Base-by-base conservation (phyloP, 2,113 vertebrate genomes). In the Rallus limicola region DNA sequence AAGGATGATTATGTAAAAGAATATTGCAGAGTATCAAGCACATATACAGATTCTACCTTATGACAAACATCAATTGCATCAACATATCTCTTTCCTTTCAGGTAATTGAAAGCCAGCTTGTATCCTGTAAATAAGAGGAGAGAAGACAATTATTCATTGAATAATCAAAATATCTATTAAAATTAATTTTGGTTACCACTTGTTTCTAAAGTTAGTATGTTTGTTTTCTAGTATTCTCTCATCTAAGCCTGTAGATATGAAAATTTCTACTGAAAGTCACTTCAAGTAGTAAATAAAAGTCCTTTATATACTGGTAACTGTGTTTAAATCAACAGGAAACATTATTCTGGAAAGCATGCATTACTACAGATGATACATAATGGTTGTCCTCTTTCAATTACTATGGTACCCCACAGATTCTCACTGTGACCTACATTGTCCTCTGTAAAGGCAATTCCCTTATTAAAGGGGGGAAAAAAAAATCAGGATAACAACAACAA, bases 41-140 rank as follows among this genome's bases (percentile, higher is more conserved):
- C 8, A 86, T 82, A 52, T 33, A 78, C 29, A 94, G 77, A 92
- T 36, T 83, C 97, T 98, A 99, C 99, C 99, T 99, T 99, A 92
- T 99, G 99, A 97, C 99, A 99, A 86, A 99, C 96, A 60, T 99
- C 98, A 23, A 99, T 99, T 92, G 99, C 99, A 95, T 99, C 99
- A 92, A 99, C 98, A 0, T 99, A 98, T 97, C 98, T 98, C 96
- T 99, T 99, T 60, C 98, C 99, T 97, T 99, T 99, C 95, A 99
- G 97, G 95, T 99, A 99, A 98, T 99, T 99, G 97, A 99, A 99
- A 69, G 99, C 99, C 93, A 99, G 97, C 94, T 99, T 99, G 98
- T 99, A 99, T 28, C 99, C 99, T 99, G 95, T 95, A 98, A 98
- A 72, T 44, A 95, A 48, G 8, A 13, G 5, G 13, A 8, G 16